phyloP scores from a whole-genome alignment of 35 echinoderm and acorn worm genomes.

The Patiria miniata region DNA sequence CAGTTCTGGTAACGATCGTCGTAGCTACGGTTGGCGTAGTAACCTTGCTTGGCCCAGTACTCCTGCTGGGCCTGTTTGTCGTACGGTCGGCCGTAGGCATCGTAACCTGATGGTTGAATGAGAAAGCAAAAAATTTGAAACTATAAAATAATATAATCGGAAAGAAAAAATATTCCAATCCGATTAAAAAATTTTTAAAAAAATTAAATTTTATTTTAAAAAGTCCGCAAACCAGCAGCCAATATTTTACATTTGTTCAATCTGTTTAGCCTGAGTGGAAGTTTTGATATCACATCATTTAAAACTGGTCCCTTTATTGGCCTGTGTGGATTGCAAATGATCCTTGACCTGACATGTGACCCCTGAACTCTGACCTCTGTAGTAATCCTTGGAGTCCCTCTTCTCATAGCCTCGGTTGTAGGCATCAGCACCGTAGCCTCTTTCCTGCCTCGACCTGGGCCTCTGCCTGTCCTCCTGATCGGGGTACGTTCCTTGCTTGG shows the following conservation, averaged over 20 bases:
- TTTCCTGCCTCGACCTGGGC: slow-evolving; percentile 48
- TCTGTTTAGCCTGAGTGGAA: no score
- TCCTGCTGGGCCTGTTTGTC: slow-evolving; percentile 44
- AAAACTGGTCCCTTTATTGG: no score
- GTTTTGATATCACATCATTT: no score
- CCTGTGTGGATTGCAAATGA: no score
- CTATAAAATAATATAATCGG: neutral
- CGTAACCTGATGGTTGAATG: slow-evolving; percentile 13
- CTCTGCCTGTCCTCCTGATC: slow-evolving; percentile 17
- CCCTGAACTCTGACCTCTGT: neutral
- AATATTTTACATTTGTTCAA: no score
- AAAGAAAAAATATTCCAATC: neutral
- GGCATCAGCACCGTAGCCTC: slow-evolving; percentile 34
- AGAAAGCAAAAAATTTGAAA: neutral
- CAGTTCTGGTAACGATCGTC: slow-evolving; percentile 33
- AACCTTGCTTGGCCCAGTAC: neutral
- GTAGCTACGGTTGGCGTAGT: slow-evolving; percentile 2
- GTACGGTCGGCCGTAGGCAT: slow-evolving; percentile 54
- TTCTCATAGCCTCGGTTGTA: slow-evolving; percentile 34
- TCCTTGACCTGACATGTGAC: neutral
- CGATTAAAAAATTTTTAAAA: neutral
- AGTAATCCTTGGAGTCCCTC: slow-evolving; percentile 40
- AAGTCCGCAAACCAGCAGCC: no score
- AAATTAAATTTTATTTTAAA: no score
- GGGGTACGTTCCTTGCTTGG: slow-evolving; percentile 19